A percentile compares a stretch with the other conserved stretches of the same genome.
Evolutionary conservation across 1,140 invertebrate species (phyloP).

Genomic region (Zaprionus ornatus): DNA sequence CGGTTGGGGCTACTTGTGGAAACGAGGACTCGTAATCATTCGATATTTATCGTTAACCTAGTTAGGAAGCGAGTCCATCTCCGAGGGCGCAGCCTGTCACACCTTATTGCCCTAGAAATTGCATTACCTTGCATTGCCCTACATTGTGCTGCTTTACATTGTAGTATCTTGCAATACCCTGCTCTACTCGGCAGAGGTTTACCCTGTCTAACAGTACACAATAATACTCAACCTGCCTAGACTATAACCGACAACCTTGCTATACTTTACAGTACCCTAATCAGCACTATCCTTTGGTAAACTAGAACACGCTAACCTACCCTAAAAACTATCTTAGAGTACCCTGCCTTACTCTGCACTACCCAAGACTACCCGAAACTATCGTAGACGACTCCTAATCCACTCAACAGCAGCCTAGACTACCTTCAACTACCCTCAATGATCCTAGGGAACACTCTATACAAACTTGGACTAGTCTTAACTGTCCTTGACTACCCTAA

Average conservation of each 20-base stretch:
- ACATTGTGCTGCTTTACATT: background rate
- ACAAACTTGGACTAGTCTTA: background rate
- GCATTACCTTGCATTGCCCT: slow-evolving; percentile 30
- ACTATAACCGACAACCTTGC: too few species aligned
- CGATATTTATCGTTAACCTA: slow-evolving; percentile 78
- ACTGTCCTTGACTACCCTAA: background rate
- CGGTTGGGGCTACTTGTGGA: slow-evolving; percentile 32
- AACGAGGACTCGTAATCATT: slow-evolving; percentile 76
- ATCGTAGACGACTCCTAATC: too few species aligned
- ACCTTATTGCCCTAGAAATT: slow-evolving; percentile 31
- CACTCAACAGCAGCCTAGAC: too few species aligned
- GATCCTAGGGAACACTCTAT: too few species aligned
- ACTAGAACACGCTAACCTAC: background rate
- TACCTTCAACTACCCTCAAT: too few species aligned
- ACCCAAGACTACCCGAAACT: too few species aligned
- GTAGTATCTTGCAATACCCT: background rate
- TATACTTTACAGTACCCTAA: too few species aligned
- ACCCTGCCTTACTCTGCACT: too few species aligned
- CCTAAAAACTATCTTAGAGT: too few species aligned
- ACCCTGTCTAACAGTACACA: background rate
- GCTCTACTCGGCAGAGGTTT: background rate
- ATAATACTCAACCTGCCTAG: too few species aligned
- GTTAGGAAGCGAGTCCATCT: slow-evolving; percentile 48
- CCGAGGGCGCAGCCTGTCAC: slow-evolving; percentile 31
- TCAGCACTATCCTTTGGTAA: background rate